A percentile compares a stretch with the other conserved stretches of the same genome.
Evolutionary conservation across 2,113 vertebrate genomes (phyloP).

Genomic region (Gila orcuttii): DNA sequence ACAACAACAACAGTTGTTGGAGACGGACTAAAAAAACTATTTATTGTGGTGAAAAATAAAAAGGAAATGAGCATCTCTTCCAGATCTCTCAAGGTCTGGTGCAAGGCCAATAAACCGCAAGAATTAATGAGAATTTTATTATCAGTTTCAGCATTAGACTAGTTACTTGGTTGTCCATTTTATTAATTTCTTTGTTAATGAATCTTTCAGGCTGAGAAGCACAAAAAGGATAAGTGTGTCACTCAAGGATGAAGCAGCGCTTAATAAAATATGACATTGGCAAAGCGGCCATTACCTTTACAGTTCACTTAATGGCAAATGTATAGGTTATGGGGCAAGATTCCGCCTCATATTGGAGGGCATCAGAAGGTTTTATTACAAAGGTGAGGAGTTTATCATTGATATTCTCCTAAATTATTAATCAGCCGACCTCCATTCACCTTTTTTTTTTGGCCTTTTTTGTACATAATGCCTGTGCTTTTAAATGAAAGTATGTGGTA

Average conservation of each 20-base stretch:
- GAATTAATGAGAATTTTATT: neutral
- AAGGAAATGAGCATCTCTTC: neutral
- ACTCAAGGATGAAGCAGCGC: neutral
- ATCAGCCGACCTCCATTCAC: neutral
- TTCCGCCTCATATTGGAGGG: neutral
- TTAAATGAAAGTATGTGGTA: neutral
- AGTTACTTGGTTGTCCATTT: neutral
- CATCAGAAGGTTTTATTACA: neutral
- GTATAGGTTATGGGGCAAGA: neutral
- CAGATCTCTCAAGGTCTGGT: neutral
- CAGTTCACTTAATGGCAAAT: constrained; percentile 19
- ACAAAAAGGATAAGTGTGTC: neutral
- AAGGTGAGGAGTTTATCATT: constrained; percentile 1
- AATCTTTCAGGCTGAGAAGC: neutral
- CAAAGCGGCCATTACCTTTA: neutral
- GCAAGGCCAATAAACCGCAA: neutral
- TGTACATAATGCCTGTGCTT: neutral
- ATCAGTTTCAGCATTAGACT: neutral
- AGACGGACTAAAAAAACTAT: too few species aligned
- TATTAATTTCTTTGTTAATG: neutral
- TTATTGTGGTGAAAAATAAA: neutral
- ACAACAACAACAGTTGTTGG: neutral
- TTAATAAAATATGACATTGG: constrained; percentile 13
- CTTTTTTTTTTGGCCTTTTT: neutral
- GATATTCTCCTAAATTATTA: neutral